Percentiles rank a stretch among this genome's conserved stretches.
These are phyloP conservation scores for Brachyptera putata DNA, from an alignment of 2,888 invertebrate genomes.

Conservation along the genomic window DNA sequence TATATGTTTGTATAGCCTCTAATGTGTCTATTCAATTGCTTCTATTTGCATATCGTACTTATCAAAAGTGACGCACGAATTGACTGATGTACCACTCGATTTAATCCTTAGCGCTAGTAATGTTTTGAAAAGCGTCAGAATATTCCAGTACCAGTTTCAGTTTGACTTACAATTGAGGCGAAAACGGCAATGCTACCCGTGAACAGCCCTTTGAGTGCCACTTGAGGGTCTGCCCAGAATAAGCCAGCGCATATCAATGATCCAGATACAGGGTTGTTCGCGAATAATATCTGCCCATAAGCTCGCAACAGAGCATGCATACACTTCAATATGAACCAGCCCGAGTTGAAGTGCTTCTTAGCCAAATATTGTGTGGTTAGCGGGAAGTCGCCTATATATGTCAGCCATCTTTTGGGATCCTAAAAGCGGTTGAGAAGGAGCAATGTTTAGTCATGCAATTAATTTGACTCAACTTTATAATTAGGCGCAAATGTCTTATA, in stretches of 20 bases:
- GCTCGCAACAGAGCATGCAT: slow-evolving; percentile 44
- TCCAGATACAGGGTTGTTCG: slow-evolving; percentile 47
- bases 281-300: slow-evolving; percentile 44
- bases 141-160: too few species aligned
- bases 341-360: slow-evolving; percentile 35
- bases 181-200: slow-evolving; percentile 42
- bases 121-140: too few species aligned
- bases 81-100: too few species aligned
- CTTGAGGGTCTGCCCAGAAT: slow-evolving; percentile 38
- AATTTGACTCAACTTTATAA: too few species aligned
- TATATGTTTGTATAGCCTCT: too few species aligned
- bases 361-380: slow-evolving; percentile 38
- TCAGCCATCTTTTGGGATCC: slow-evolving; percentile 35
- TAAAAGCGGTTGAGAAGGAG: not conserved
- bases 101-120: too few species aligned
- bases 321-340: slow-evolving; percentile 41
- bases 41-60: too few species aligned
- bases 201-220: slow-evolving; percentile 37
- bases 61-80: too few species aligned
- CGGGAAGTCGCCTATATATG: slow-evolving; percentile 42
- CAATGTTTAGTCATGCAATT: too few species aligned
- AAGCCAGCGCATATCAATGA: slow-evolving; percentile 43
- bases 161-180: slow-evolving; percentile 36
- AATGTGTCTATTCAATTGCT: too few species aligned
- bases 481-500: too few species aligned